Percentiles rank a stretch among this genome's conserved stretches.
Evolutionary conservation across 2,888 invertebrate species (phyloP).

Genomic region (Ichneumoninae sp.): DNA sequence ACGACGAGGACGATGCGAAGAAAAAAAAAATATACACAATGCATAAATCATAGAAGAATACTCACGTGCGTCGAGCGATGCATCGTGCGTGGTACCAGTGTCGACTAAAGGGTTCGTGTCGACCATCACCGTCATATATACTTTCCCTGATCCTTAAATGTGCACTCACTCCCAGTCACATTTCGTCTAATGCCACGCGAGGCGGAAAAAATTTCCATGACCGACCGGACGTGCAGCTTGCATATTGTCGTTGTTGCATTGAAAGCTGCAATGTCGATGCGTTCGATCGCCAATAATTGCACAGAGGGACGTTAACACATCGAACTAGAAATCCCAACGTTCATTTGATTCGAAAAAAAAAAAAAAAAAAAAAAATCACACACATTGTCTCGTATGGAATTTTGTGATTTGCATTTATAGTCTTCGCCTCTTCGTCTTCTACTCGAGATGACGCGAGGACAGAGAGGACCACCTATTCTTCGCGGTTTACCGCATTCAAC

Average conservation of each 20-base stretch:
- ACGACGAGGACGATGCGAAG: slow-evolving; percentile 4
- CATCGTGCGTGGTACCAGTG: slow-evolving; percentile 79
- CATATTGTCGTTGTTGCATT: slow-evolving; percentile 3
- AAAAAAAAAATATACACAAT: slow-evolving; percentile 46
- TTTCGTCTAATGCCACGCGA: slow-evolving; percentile 69
- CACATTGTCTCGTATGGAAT: not conserved
- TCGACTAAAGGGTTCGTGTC: slow-evolving; percentile 79
- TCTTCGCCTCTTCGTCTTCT: not conserved
- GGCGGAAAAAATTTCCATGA: slow-evolving; percentile 65
- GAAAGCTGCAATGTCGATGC: not conserved
- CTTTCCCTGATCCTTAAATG: slow-evolving; percentile 77
- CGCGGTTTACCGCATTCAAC: slow-evolving; percentile 11
- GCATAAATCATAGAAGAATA: slow-evolving; percentile 59
- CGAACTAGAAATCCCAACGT: not conserved
- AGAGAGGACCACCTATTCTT: not conserved
- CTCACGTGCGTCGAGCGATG: slow-evolving; percentile 80
- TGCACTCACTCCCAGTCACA: slow-evolving; percentile 65
- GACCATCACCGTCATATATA: slow-evolving; percentile 80
- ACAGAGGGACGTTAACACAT: not conserved
- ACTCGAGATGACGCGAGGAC: not conserved
- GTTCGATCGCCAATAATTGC: not conserved
- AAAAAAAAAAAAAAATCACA: not conserved
- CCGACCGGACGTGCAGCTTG: slow-evolving; percentile 60
- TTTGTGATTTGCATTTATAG: not conserved
- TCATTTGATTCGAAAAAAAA: not conserved